Conservation (phyloP, 53 echinoderm and acorn worm genomes). For the Holothuria scabra region DNA sequence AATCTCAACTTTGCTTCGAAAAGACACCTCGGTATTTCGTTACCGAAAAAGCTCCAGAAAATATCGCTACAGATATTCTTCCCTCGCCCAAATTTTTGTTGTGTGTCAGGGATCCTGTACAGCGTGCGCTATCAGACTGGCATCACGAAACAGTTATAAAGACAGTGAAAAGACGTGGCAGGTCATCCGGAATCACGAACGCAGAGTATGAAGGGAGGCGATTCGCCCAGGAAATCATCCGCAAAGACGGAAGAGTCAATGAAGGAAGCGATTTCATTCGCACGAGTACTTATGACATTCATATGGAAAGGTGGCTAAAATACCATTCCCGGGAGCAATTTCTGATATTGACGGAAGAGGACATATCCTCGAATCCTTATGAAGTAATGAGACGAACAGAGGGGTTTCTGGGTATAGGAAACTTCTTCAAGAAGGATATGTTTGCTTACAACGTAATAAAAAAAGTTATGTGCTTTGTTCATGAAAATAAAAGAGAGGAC, state of each 20-base stretch:
- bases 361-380: background rate
- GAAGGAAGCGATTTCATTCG: background rate
- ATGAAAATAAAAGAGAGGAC: background rate
- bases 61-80: slow-evolving; percentile 39
- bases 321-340: slow-evolving; percentile 19
- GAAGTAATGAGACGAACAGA: background rate
- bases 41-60: slow-evolving; percentile 6
- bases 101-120: slow-evolving; percentile 55
- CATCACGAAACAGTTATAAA: background rate
- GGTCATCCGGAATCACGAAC: background rate
- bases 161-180: background rate
- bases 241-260: background rate
- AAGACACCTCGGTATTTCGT: slow-evolving; percentile 55
- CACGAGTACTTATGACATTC: slow-evolving; percentile 27
- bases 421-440: slow-evolving; percentile 22
- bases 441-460: background rate
- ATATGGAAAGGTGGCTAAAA: slow-evolving; percentile 31
- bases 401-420: slow-evolving; percentile 4
- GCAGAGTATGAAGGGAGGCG: background rate
- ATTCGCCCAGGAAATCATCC: background rate
- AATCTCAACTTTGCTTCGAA: slow-evolving; percentile 42
- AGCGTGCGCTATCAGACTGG: slow-evolving; percentile 56
- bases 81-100: slow-evolving; percentile 42
- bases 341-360: slow-evolving; percentile 29
- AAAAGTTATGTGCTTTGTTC: background rate